Base-by-base conservation (phyloP, 2,888 invertebrate species). In the Apocheima hispidaria region DNA sequence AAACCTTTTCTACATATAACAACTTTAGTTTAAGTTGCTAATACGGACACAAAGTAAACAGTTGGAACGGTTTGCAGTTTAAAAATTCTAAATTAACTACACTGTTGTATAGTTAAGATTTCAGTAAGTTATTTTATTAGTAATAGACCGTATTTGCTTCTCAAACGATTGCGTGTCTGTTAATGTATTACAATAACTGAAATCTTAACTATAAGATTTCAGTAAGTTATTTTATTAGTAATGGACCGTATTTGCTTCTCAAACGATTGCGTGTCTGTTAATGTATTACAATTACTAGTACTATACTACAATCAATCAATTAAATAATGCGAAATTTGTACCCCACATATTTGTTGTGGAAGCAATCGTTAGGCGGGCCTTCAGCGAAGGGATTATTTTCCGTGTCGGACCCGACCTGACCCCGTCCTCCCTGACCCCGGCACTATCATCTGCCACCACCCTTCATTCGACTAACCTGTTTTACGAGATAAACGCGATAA, bases 381-480 rank as follows among this genome's bases (percentile, higher is more conserved):
- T 18, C 56, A 72, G 77, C 68, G 66, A 79, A 77, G 78, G 84
- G 84, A 84, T 88, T 84, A 85, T 83, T 87, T 83, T 83, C 78
- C 80, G 75, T 75, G 79, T 76, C 74, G 77, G 83, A 79, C 85
- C 84, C 82, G 82, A 82, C 83, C 85, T 84, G 86, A 87, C 88
- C 88, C 82, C 76, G 77, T 78, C 82, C 86, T 82, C 75, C 87
- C 74, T 88, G 89, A 88, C 90, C 90, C 82, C 83, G 81, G 70
- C 75, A 74, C 83, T 79, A 83, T 86, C 82, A 83, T 85, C 82
- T 82, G 76, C 70, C 77, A 75, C 79, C 86, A 81, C 86, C 87
- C 83, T 85, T 86, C 83, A 81, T 83, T 83, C 82, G 75, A 77
- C 80, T 83, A 88, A 88, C 89, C 87, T 86, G 89, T 88, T 87